Conservation (phyloP, 2,113 vertebrate species). For the Phasianus colchicus region DNA sequence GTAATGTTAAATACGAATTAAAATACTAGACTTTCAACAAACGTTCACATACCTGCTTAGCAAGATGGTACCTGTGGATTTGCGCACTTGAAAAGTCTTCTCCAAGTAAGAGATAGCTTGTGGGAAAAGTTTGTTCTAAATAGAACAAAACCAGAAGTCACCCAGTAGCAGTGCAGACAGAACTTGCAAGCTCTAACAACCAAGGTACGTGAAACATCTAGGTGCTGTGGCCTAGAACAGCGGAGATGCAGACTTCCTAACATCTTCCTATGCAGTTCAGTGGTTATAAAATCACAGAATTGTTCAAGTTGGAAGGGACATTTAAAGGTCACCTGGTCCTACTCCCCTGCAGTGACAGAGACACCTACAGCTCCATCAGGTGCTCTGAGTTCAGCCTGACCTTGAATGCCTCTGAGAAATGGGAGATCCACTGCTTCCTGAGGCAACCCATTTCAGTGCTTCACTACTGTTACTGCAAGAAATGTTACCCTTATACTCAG, state of each 20-base stretch:
- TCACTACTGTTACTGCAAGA: too few species aligned
- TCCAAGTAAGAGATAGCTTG: slow-evolving; percentile 95
- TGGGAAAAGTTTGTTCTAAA: slow-evolving; percentile 93
- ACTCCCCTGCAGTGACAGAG: too few species aligned
- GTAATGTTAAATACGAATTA: not conserved
- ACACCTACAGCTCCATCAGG: too few species aligned
- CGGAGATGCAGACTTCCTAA: not conserved
- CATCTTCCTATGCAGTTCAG: not conserved
- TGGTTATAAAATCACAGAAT: too few species aligned
- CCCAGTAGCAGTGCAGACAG: not conserved
- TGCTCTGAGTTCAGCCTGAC: too few species aligned
- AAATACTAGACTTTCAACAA: not conserved
- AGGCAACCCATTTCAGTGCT: too few species aligned
- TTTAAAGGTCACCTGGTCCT: too few species aligned
- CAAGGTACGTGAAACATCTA: not conserved
- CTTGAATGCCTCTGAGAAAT: too few species aligned
- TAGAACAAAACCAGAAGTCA: slow-evolving; percentile 8
- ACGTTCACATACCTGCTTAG: slow-evolving; percentile 87
- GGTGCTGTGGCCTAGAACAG: not conserved
- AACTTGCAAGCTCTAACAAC: not conserved
- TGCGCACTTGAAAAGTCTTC: slow-evolving; percentile 90
- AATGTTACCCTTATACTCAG: too few species aligned
- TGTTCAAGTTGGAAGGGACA: too few species aligned
- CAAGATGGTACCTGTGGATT: slow-evolving; percentile 84
- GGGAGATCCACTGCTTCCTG: too few species aligned